Conservation (phyloP, 2,797 vertebrate genomes). For the Luscinia megarhynchos region DNA sequence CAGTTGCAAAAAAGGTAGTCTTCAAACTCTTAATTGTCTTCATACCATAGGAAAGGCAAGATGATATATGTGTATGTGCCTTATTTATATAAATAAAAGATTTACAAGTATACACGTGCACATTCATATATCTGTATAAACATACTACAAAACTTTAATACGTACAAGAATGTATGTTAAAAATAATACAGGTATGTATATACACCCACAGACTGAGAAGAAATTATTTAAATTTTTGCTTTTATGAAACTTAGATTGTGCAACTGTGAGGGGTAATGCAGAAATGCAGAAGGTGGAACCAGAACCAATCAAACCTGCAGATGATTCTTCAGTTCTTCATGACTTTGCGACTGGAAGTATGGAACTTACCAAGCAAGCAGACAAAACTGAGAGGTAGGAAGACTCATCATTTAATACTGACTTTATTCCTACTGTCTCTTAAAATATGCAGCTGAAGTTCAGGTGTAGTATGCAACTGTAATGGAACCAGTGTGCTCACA, state of each 20-base stretch:
- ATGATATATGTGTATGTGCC: not conserved
- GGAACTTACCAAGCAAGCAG: conserved; percentile 1
- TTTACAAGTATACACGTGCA: not conserved
- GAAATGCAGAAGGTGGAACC: conserved; percentile 49
- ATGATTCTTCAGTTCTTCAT: not conserved
- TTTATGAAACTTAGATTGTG: conserved; percentile 31
- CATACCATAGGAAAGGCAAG: not conserved
- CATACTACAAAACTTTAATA: not conserved
- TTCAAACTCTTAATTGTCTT: not conserved
- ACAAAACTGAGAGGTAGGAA: conserved; percentile 58
- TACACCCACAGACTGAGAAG: fast-evolving
- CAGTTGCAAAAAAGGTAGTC: not conserved
- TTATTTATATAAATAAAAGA: not conserved
- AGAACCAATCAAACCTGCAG: conserved; percentile 1
- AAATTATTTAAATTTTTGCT: not conserved
- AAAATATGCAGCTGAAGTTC: not conserved
- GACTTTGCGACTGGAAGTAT: not conserved
- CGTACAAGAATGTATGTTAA: not conserved
- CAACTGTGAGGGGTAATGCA: not conserved
- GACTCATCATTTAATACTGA: not conserved
- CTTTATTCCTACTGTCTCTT: not conserved
- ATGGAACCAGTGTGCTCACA: not conserved
- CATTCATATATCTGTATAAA: not conserved
- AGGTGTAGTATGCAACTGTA: not conserved
- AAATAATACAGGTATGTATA: not conserved